Percentiles rank a stretch among this genome's conserved stretches.
phyloP scores from a whole-genome alignment of 2,888 invertebrate species.

The Brenthis daphne region DNA sequence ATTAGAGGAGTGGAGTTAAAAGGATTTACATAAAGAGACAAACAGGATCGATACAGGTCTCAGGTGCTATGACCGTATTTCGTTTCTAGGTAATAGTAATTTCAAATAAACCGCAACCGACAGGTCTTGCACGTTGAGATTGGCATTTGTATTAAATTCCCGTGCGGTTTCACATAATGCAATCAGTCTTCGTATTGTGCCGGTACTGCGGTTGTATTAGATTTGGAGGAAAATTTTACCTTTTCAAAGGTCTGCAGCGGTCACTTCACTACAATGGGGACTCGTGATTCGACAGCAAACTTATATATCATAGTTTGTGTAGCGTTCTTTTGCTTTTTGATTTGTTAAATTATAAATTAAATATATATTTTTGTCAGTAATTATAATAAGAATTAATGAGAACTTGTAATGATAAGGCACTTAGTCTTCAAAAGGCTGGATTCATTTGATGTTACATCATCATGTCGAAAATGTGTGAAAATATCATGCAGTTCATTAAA shows the following conservation, averaged over 20 bases:
- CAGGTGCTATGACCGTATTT: conserved; percentile 13
- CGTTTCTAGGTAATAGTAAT: conserved; percentile 11
- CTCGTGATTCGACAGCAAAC: background rate
- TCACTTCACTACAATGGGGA: conserved; percentile 4
- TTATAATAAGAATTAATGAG: no score
- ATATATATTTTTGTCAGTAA: no score
- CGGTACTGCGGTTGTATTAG: conserved; percentile 23
- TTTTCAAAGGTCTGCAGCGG: conserved; percentile 12
- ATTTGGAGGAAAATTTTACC: conserved; percentile 15
- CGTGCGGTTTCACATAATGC: conserved; percentile 28
- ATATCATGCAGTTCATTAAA: background rate
- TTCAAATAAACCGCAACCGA: conserved; percentile 16
- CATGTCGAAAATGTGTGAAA: no score
- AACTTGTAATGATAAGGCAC: no score
- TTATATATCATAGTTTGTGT: background rate
- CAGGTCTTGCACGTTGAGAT: conserved; percentile 28
- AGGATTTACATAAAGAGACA: background rate
- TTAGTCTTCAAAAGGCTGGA: no score
- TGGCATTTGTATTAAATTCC: conserved; percentile 29
- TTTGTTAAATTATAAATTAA: background rate
- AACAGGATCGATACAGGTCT: background rate
- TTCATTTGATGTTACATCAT: no score
- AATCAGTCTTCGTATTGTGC: conserved; percentile 31
- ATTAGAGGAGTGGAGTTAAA: background rate
- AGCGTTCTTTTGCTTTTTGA: no score